phyloP scores from a whole-genome alignment of 2,797 vertebrate species.

The Discoglossus pictus region DNA sequence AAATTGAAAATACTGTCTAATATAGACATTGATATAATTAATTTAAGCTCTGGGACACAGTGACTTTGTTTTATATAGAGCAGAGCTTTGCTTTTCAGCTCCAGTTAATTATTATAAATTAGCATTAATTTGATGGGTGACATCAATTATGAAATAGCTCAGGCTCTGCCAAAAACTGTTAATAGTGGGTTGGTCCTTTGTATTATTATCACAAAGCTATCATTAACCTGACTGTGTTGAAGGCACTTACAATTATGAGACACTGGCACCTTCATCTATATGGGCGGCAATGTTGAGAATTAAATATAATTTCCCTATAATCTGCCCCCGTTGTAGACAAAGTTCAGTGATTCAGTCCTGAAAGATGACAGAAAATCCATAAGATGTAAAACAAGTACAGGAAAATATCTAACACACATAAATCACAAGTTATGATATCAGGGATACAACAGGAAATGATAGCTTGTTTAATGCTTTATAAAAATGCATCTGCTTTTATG shows the following conservation, averaged over 20 bases:
- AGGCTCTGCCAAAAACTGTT: constrained; percentile 36
- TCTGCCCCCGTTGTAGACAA: too few species aligned
- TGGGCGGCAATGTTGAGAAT: too few species aligned
- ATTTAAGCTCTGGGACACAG: constrained; percentile 47
- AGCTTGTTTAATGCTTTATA: too few species aligned
- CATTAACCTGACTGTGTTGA: constrained; percentile 20
- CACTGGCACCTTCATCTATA: too few species aligned
- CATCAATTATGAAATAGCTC: constrained; percentile 48
- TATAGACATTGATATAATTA: constrained; percentile 49
- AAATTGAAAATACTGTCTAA: constrained; percentile 38
- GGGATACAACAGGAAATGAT: too few species aligned
- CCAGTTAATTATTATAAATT: constrained; percentile 50
- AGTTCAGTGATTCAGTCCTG: too few species aligned
- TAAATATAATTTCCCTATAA: too few species aligned
- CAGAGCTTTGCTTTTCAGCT: constrained; percentile 38
- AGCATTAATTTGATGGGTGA: constrained; percentile 50
- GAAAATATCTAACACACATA: too few species aligned
- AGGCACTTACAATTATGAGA: neutral
- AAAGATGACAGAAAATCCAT: too few species aligned
- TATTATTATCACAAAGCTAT: neutral
- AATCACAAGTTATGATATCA: too few species aligned
- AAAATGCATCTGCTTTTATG: too few species aligned
- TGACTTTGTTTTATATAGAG: constrained; percentile 48
- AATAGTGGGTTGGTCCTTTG: constrained; percentile 21
- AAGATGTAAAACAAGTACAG: too few species aligned